Percentiles rank a stretch among this genome's conserved stretches.
These are phyloP conservation scores for Deilephila elpenor DNA, from an alignment of 2,888 invertebrate genomes.

Conservation along the genomic window DNA sequence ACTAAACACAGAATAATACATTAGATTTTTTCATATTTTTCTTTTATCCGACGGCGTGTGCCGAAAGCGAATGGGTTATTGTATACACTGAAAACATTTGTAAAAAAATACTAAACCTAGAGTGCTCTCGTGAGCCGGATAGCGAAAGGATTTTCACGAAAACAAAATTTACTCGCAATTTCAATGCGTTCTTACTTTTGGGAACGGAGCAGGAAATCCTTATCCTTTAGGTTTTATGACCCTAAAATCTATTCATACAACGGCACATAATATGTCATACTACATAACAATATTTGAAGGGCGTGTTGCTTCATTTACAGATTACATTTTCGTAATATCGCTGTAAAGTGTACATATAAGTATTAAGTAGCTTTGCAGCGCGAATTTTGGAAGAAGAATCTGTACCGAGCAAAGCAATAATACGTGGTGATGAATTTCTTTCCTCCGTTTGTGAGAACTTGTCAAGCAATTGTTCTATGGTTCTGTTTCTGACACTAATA, in stretches of 20 bases:
- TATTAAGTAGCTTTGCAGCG: too few species aligned
- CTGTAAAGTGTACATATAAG: too few species aligned
- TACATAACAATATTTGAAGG: too few species aligned
- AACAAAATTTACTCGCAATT: background rate
- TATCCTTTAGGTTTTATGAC: background rate
- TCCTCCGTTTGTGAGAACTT: too few species aligned
- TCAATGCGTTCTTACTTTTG: background rate
- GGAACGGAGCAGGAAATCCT: background rate
- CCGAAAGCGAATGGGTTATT: conserved; percentile 23
- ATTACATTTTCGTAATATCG: too few species aligned
- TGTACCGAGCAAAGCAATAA: too few species aligned
- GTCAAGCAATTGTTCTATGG: too few species aligned
- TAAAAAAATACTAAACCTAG: background rate
- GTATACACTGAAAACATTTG: conserved; percentile 15
- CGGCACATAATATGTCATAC: background rate
- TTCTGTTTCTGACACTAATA: too few species aligned
- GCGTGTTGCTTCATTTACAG: too few species aligned
- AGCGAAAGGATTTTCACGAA: conserved; percentile 4
- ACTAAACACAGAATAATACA: conserved; percentile 22
- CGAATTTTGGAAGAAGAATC: too few species aligned
- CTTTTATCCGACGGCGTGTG: conserved; percentile 6
- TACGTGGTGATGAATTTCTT: too few species aligned
- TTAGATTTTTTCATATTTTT: conserved; percentile 15
- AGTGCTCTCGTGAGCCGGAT: conserved; percentile 2
- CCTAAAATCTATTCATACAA: background rate